Evolutionary conservation across 2,797 vertebrate species (phyloP).

Genomic region (Nannoperca obscura): DNA sequence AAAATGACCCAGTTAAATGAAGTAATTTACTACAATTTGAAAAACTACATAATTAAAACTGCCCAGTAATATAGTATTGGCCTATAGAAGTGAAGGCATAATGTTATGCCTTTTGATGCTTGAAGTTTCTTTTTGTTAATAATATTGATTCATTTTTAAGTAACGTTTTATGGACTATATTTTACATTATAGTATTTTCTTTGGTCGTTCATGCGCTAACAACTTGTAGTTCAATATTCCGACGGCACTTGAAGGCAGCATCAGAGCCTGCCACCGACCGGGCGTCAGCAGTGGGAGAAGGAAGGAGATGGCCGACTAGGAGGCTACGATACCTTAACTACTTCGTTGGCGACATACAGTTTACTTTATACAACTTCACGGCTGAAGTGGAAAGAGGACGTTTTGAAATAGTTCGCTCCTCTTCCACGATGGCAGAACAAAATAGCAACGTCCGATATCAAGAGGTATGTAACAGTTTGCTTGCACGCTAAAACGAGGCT

Average conservation of each 20-base stretch:
- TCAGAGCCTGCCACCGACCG: neutral
- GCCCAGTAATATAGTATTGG: neutral
- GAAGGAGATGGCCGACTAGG: conserved; percentile 78
- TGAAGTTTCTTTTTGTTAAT: neutral
- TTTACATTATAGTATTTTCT: neutral
- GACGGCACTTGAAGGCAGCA: conserved; percentile 48
- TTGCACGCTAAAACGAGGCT: conserved; percentile 22
- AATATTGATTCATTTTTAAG: neutral
- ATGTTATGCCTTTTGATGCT: neutral
- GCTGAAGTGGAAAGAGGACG: conserved; percentile 32
- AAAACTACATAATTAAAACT: neutral
- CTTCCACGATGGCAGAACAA: conserved; percentile 80
- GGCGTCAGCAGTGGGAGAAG: conserved; percentile 28
- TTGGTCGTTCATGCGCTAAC: neutral
- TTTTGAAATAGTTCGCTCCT: conserved; percentile 3
- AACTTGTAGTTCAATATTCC: fast-evolving
- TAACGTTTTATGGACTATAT: neutral
- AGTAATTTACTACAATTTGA: no score
- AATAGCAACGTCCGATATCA: conserved; percentile 83
- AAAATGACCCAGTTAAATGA: neutral
- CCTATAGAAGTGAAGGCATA: neutral
- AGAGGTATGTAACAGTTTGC: conserved; percentile 72
- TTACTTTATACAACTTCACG: neutral
- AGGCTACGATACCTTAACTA: conserved; percentile 20
- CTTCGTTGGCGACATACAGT: conserved; percentile 23